phyloP scores from a whole-genome alignment of 2,888 invertebrate species.

The Eupeodes luniger region DNA sequence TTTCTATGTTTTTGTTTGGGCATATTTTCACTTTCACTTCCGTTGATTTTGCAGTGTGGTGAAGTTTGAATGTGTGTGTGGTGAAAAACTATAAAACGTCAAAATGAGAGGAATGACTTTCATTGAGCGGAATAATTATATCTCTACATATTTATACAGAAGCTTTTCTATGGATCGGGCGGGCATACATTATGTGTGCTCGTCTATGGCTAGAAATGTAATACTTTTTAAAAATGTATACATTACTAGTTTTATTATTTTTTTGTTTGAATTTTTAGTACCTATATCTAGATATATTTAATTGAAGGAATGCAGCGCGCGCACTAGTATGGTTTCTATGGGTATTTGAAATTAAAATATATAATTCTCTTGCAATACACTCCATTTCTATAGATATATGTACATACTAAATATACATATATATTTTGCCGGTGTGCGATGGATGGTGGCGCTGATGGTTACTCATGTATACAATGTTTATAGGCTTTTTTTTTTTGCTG shows the following conservation, averaged over 20 bases:
- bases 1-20: constrained; percentile 1
- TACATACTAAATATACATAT: background rate
- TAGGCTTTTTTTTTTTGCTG: constrained; percentile 58
- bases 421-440: background rate
- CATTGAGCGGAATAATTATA: constrained; percentile 59
- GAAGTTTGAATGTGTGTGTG: constrained; percentile 16
- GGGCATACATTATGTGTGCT: background rate
- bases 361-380: constrained; percentile 65
- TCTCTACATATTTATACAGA: background rate
- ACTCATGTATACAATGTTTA: constrained; percentile 57
- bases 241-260: constrained; percentile 9
- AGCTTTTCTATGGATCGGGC: background rate
- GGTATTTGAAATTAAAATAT: constrained; percentile 33
- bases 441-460: background rate
- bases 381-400: too few relatives aligned
- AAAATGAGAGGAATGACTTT: constrained; percentile 74
- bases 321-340: constrained; percentile 66
- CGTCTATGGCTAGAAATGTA: constrained; percentile 9
- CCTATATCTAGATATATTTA: background rate
- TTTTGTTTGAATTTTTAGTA: background rate
- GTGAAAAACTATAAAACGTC: constrained; percentile 43
- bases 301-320: constrained; percentile 69
- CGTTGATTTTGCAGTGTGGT: constrained; percentile 53
- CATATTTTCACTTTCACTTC: constrained; percentile 75
- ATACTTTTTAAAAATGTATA: constrained; percentile 1